These are phyloP conservation scores for Cephonodes hylas DNA, from an alignment of 2,888 invertebrate genomes.

Conservation along the genomic window DNA sequence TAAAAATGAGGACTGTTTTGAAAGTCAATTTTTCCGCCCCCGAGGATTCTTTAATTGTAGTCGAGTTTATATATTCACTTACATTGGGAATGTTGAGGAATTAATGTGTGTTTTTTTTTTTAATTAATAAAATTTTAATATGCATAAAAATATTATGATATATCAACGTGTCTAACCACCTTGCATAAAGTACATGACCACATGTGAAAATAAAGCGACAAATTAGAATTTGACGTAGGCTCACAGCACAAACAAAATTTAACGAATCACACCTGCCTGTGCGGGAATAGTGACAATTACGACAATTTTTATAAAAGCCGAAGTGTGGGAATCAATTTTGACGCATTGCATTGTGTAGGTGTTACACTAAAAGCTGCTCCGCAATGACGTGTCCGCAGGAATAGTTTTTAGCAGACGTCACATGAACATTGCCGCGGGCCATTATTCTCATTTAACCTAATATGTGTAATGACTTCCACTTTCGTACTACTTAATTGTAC, in stretches of 20 bases:
- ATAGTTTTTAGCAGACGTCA: slow-evolving; percentile 13
- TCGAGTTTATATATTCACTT: background rate
- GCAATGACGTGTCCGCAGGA: background rate
- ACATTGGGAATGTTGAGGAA: background rate
- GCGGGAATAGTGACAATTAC: slow-evolving; percentile 51
- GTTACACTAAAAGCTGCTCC: slow-evolving; percentile 19
- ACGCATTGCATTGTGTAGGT: slow-evolving; percentile 25
- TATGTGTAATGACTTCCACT: slow-evolving; percentile 29
- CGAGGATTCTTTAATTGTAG: background rate
- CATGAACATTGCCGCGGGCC: slow-evolving; percentile 13
- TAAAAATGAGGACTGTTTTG: slow-evolving; percentile 1
- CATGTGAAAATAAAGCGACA: slow-evolving; percentile 37
- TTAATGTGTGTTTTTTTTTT: background rate
- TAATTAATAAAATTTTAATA: background rate
- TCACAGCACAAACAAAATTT: slow-evolving; percentile 44
- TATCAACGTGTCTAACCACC: background rate
- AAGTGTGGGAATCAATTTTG: slow-evolving; percentile 50
- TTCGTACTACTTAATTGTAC: slow-evolving; percentile 40
- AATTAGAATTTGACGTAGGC: slow-evolving; percentile 57
- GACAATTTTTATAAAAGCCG: slow-evolving; percentile 51
- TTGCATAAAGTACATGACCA: slow-evolving; percentile 16
- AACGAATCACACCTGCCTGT: slow-evolving; percentile 69
- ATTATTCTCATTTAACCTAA: slow-evolving; percentile 33
- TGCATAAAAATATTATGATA: too few relatives aligned
- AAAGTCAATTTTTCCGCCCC: background rate